Conservation (phyloP, 1,140 invertebrate species). For the Acromyrmex charruanus region DNA sequence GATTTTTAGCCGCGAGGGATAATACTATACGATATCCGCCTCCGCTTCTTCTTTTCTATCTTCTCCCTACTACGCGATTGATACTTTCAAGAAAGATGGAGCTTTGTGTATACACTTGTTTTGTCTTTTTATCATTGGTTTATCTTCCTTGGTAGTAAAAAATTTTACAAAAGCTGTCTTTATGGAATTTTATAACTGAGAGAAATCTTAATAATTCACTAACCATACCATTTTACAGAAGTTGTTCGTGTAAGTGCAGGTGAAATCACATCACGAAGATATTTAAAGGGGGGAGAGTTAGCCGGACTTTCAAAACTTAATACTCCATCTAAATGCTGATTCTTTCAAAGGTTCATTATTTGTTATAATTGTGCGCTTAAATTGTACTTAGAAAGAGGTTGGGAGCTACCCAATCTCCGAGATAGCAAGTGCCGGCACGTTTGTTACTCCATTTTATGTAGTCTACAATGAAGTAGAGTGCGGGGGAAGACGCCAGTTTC, state of each 20-base stretch:
- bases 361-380: constrained; percentile 75
- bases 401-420: constrained; percentile 9
- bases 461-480: constrained; percentile 41
- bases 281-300: constrained; percentile 21
- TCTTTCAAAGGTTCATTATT: constrained; percentile 78
- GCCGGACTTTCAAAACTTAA: constrained; percentile 59
- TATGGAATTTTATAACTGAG: background rate
- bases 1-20: constrained; percentile 20
- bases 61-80: background rate
- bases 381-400: constrained; percentile 68
- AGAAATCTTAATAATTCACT: constrained; percentile 27
- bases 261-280: constrained; percentile 51
- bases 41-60: background rate
- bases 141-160: background rate
- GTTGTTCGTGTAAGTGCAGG: background rate
- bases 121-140: background rate
- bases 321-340: constrained; percentile 80
- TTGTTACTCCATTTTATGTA: constrained; percentile 52
- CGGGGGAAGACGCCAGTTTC: constrained; percentile 47
- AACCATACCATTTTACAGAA: background rate
- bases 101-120: no score
- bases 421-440: constrained; percentile 41
- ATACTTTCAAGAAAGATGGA: background rate
- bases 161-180: background rate
- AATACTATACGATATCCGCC: background rate